Evolutionary conservation across 2,888 invertebrate genomes (phyloP), one percentile per base, ranked within the genome.

Genomic region (Thereva nobilitata): DNA sequence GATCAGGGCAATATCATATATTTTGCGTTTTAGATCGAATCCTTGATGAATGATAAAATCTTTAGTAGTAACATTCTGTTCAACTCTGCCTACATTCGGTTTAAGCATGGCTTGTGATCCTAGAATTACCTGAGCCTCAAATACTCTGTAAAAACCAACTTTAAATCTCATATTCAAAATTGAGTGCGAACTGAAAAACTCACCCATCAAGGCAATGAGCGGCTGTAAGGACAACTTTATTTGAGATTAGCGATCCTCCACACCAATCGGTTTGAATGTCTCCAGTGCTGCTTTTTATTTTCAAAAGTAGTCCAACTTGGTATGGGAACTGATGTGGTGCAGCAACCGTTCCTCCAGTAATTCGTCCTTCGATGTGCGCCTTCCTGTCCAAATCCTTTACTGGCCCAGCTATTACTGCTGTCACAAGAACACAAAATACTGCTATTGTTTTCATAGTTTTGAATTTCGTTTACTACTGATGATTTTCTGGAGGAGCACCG

Each of bases 1-100:
- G 45, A 80, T 74, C 8, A 80, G 63, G 1, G 78, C 80, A 68
- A 80, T 79, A 53, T 80, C 80, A 71, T 80, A 78, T 68, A 76
- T 76, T 5, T 80, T 71, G 3, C 76, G 73, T 8, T 74, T 74
- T 7, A 76, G 74, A 74, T 78, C 77, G 77, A 78, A 80, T 3
- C 76, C 76, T 50, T 79, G 78, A 66, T 77, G 79, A 35, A 80
- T 75, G 41, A 74, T 71, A 66, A 79, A 78, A 10, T 65, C 54
- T 10, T 42, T 38, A 1, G 23, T 59, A 41, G 53, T 42, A 35
- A 66, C 63, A 1, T 10, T 41, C 9, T 64, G 45, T 53, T 52
- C 59, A 37, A 65, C 59, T 40, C 59, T 64, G 9, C 44, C 53
- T 9, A 38, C 8, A 41, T 64, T 23, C 44, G 35, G 7, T 10